Base-by-base conservation (phyloP, 2,797 vertebrate species). In the Lacerta viridis region DNA sequence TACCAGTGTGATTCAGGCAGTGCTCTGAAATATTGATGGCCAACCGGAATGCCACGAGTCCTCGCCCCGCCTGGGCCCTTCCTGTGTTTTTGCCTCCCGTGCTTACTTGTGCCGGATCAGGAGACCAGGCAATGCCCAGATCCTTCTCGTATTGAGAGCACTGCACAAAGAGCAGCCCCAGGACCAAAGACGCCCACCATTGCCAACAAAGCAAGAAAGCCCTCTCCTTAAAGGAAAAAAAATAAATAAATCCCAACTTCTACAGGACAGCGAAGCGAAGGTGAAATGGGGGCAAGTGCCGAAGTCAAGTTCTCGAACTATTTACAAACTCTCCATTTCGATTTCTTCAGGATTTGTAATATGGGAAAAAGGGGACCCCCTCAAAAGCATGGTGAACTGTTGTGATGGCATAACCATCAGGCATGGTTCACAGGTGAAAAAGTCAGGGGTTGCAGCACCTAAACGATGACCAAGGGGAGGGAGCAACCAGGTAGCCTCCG, bases 251-350 rank as follows among this genome's bases (percentile, higher is more conserved):
- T 29, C 87, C 68, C 41, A 20, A 33, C 43, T 17, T 80, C 64
- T 86, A 90, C 64, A 83, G 66, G 71, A 84, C 79, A 72, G 68
- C 81, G 83, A 91, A 71, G 71, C 88, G 10, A 89, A 64, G 74
- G 92, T 68, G 18, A 89, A 79, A 78, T 85, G 91, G 82, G 82
- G 64, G 84, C 81, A 71, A 87, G 88, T 90, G 86, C 68, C 80
- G 94, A 95, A 96, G 87, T 84, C 93, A 95, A 92, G 96, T 93
- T 84, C 92, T 83, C 88, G 87, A 88, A 83, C 92, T 94, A 93
- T 93, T 92, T 94, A 94, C 90, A 95, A 92, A 88, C 82, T 7
- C 64, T 46, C 68, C 7, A 13, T 69, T 75, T 84, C 59, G 39
- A 55, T 43, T 74, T 89, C 90, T 90, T 90, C 69, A 43, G 84